These are phyloP conservation scores for Cyprinodon tularosa DNA, from an alignment of 2,113 vertebrate species.

Conservation along the genomic window DNA sequence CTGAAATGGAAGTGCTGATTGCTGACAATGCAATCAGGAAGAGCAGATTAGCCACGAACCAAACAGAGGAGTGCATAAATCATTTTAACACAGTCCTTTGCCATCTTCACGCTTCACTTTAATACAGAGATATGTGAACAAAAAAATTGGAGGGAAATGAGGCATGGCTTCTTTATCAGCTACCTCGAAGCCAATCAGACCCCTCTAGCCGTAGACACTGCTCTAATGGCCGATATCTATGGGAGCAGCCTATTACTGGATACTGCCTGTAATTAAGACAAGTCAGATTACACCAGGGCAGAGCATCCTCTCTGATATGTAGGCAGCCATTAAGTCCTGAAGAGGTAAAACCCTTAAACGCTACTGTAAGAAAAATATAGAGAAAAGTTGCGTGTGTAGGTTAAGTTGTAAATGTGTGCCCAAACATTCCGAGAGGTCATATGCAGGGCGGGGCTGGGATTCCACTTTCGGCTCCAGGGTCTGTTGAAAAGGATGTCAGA, in stretches of 20 bases:
- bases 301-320: slow-evolving; percentile 62
- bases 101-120: slow-evolving; percentile 72
- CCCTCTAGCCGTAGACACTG: slow-evolving; percentile 57
- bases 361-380: slow-evolving; percentile 31
- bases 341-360: slow-evolving; percentile 36
- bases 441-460: slow-evolving; percentile 49
- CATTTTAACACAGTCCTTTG: slow-evolving; percentile 71
- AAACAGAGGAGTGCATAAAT: slow-evolving; percentile 67
- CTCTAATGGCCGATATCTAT: slow-evolving; percentile 76
- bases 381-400: slow-evolving; percentile 41
- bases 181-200: slow-evolving; percentile 66
- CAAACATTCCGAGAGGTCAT: slow-evolving; percentile 56
- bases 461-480: slow-evolving; percentile 50
- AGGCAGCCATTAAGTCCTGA: slow-evolving; percentile 57
- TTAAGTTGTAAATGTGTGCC: slow-evolving; percentile 30
- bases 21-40: slow-evolving; percentile 72
- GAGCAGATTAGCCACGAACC: slow-evolving; percentile 59
- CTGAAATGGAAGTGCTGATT: slow-evolving; percentile 47
- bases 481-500: slow-evolving; percentile 45
- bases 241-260: slow-evolving; percentile 73
- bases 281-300: slow-evolving; percentile 68
- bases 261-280: slow-evolving; percentile 76
- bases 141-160: slow-evolving; percentile 73
- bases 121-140: slow-evolving; percentile 73
- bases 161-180: slow-evolving; percentile 76